Conservation (phyloP, 2,113 vertebrate genomes). For the Gavialis gangeticus region DNA sequence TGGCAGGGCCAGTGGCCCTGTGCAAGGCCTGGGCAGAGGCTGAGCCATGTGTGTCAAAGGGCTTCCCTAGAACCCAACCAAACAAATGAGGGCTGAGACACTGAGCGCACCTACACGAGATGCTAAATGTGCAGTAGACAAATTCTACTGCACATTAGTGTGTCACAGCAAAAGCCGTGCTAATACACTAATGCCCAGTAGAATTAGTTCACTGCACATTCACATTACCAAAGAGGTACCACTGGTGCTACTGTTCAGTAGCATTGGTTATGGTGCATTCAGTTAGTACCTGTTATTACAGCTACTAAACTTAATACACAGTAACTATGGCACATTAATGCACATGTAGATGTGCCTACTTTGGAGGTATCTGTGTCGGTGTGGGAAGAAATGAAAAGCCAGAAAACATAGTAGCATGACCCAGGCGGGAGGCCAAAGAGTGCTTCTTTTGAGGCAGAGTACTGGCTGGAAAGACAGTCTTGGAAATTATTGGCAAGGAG, state of each 20-base stretch:
- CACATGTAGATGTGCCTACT: no score
- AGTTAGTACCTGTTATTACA: no score
- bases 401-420: background rate
- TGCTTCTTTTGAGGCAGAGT: background rate
- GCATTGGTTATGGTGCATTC: no score
- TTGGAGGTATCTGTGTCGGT: fast-evolving
- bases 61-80: background rate
- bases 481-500: background rate
- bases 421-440: background rate
- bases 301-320: no score
- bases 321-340: no score
- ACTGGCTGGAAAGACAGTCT: background rate
- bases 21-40: fast-evolving
- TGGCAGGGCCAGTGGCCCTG: background rate
- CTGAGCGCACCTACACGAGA: no score
- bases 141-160: no score
- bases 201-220: no score
- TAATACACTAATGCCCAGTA: background rate
- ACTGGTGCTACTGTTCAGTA: no score
- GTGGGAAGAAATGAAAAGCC: background rate
- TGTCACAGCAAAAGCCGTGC: no score
- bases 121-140: no score
- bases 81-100: background rate
- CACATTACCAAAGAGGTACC: no score
- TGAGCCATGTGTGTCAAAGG: background rate